Evolutionary conservation across 2,113 vertebrate genomes (phyloP).

Genomic region (Cisticola juncidis): DNA sequence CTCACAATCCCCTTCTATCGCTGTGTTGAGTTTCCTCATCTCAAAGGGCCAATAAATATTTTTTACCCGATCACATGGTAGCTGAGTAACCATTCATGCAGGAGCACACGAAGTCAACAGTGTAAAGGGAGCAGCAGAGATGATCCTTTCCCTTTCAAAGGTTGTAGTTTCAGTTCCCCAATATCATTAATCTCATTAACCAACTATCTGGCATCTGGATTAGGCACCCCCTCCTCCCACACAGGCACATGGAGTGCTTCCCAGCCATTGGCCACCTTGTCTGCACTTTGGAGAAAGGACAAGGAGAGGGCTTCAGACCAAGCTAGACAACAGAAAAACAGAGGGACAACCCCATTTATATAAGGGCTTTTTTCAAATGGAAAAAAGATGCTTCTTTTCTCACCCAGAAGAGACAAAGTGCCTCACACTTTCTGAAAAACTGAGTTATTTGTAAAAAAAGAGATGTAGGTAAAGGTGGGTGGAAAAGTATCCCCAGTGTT

Average conservation of each 20-base stretch:
- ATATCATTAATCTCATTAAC: not conserved
- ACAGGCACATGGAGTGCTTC: accelerated
- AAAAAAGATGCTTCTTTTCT: not conserved
- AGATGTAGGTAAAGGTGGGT: not conserved
- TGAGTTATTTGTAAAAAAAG: not conserved
- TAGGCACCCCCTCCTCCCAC: not conserved
- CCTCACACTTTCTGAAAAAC: not conserved
- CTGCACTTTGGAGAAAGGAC: not conserved
- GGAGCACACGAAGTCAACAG: not conserved
- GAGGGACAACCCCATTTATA: not conserved
- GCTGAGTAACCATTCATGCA: not conserved
- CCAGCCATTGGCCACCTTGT: not conserved
- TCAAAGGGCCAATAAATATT: not conserved
- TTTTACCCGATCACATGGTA: not conserved
- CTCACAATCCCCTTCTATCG: not conserved
- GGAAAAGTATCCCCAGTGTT: not conserved
- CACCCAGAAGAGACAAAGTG: not conserved
- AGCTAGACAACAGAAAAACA: not conserved
- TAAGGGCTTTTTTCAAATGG: not conserved
- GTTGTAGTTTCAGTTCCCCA: not conserved
- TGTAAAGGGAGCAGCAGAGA: not conserved
- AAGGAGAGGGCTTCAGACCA: not conserved
- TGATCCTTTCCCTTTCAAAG: not conserved
- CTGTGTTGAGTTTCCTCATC: not conserved
- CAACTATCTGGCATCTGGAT: not conserved